Evolutionary conservation across 2,113 vertebrate species (phyloP), one percentile per base, ranked within the genome.

Genomic region (Desmodus rotundus): DNA sequence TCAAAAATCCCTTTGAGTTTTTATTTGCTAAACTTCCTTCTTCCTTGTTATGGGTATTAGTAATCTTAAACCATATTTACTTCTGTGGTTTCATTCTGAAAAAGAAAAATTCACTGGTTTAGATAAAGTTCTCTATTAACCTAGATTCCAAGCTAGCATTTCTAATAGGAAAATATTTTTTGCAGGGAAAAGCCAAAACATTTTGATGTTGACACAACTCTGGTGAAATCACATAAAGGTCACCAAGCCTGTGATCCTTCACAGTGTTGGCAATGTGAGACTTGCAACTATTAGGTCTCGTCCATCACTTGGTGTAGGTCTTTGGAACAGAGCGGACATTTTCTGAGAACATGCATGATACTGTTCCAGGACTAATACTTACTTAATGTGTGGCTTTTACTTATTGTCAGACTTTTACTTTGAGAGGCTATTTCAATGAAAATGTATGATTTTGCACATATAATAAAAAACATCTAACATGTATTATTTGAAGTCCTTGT

Each of bases 61-160:
- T 90, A 96, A 97, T 50, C 26, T 76, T 72, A 91, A 96, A 90
- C 87, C 72, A 28, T 96, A 54, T 92, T 97, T 95, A 93, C 83
- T 80, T 96, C 6, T 95, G 96, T 72, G 96, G 96, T 89, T 97
- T 97, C 52, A 82, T 96, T 96, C 38, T 97, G 81, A 93, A 97
- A 97, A 95, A 86, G 52, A 83, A 96, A 95, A 52, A 43, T 70
- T 80, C 47, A 12, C 91, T 92, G 61, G 41, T 90, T 86, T 92
- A 90, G 7, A 52, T 22, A 78, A 92, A 94, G 22, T 20, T 52
- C 22, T 41, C 10, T 22, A 65, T 80, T 89, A 76, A 89, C 38
- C 50, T 87, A 85, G 52, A 90, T 88, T 94, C 67, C 68, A 56
- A 93, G 7, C 36, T 52, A 33, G 7, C 73, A 9, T 10, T 45